Conservation (phyloP, 2,113 vertebrate species). For the Sisor rabdophorus region DNA sequence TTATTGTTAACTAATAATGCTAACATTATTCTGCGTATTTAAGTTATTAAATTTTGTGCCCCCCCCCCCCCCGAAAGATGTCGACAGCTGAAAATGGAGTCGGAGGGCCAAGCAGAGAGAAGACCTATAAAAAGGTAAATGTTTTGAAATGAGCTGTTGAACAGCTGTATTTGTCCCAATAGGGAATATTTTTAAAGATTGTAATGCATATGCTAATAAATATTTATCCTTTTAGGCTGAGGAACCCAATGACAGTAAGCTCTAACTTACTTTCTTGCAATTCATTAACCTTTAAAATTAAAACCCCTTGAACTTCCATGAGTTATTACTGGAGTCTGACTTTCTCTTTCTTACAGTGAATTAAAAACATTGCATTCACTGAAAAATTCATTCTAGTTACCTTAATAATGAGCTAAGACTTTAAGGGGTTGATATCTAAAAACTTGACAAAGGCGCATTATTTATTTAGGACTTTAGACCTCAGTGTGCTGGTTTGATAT, state of each 20-base stretch:
- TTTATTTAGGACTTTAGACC: background rate
- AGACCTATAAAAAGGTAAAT: slow-evolving; percentile 92
- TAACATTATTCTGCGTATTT: background rate
- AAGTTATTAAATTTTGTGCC: too few species aligned
- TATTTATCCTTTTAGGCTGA: slow-evolving; percentile 23
- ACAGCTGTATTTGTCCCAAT: background rate
- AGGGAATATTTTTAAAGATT: background rate
- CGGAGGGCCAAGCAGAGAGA: slow-evolving; percentile 77
- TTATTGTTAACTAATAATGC: background rate
- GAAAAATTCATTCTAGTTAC: background rate
- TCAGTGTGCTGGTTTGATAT: background rate
- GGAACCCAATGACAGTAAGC: slow-evolving; percentile 23
- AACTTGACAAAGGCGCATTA: background rate
- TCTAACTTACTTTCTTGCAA: background rate
- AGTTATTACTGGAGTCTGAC: background rate
- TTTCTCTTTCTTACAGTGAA: background rate
- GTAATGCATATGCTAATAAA: background rate
- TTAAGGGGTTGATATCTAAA: slow-evolving; percentile 3
- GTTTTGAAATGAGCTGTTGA: background rate
- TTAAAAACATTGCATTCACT: background rate
- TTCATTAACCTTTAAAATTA: background rate
- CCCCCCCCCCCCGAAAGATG: slow-evolving; percentile 70
- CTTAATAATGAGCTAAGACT: background rate
- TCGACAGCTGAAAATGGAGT: slow-evolving; percentile 83
- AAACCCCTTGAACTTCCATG: slow-evolving; percentile 3